Conservation (phyloP, 2,113 vertebrate species). For the Brachypteracias leptosomus region DNA sequence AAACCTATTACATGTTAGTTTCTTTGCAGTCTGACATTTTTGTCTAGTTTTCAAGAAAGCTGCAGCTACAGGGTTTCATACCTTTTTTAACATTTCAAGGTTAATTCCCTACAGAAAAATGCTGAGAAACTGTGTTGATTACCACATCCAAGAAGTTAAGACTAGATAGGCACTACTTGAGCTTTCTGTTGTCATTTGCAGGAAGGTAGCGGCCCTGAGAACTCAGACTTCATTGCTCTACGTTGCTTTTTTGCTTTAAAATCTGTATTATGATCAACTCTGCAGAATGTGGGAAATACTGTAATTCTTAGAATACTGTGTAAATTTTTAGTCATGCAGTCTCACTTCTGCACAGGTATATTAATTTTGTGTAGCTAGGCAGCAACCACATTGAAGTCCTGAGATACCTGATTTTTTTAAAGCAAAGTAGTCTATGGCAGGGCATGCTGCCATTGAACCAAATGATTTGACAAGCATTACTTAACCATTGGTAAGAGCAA, state of each 20-base stretch:
- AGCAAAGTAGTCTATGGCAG: background rate
- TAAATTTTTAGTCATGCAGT: background rate
- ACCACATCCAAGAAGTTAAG: background rate
- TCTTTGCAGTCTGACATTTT: background rate
- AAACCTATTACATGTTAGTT: background rate
- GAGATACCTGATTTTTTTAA: background rate
- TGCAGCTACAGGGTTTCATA: background rate
- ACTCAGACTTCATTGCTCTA: background rate
- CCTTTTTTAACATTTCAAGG: background rate
- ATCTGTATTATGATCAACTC: background rate
- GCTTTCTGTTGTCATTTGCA: background rate
- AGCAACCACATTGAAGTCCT: background rate
- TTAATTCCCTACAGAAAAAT: background rate
- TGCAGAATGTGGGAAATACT: background rate
- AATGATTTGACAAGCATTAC: background rate
- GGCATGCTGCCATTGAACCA: background rate
- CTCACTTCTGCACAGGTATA: background rate
- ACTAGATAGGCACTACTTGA: background rate
- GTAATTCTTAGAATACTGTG: background rate
- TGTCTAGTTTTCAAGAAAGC: background rate
- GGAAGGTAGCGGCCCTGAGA: background rate
- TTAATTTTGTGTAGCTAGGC: background rate
- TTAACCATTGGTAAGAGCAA: background rate
- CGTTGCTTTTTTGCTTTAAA: background rate
- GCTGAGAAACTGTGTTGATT: background rate